A percentile compares a stretch with the other conserved stretches of the same genome.
phyloP scores from a whole-genome alignment of 1,140 invertebrate genomes.

The Macrobrachium rosenbergii region DNA sequence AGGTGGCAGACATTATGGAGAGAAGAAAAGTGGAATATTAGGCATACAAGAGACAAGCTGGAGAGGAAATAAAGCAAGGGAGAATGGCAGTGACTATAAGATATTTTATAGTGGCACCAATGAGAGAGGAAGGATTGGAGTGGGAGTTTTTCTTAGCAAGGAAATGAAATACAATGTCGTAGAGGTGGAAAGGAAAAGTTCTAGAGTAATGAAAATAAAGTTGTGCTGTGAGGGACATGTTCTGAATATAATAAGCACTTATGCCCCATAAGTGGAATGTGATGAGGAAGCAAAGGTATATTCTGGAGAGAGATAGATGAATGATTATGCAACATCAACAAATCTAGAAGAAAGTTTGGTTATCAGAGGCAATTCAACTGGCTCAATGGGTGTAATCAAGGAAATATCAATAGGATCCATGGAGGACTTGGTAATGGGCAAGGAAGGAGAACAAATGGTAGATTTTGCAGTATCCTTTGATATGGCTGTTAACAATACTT shows the following conservation, averaged over 20 bases:
- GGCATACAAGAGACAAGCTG: slow-evolving; percentile 16
- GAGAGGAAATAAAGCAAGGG: slow-evolving; percentile 10
- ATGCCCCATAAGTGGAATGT: background rate
- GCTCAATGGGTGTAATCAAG: background rate
- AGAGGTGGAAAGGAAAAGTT: background rate
- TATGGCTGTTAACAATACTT: background rate
- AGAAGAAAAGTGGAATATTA: background rate
- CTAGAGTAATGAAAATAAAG: background rate
- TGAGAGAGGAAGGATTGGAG: background rate
- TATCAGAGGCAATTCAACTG: too few species aligned
- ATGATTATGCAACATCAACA: too few species aligned
- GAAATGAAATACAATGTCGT: background rate
- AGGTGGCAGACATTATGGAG: slow-evolving; percentile 3
- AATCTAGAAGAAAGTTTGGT: too few species aligned
- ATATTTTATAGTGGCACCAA: background rate
- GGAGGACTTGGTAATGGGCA: background rate
- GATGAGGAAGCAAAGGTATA: background rate
- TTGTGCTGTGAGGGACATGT: background rate
- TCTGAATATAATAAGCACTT: background rate
- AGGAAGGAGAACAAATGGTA: background rate
- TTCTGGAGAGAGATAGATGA: background rate
- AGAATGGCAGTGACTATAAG: background rate
- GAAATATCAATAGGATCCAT: background rate
- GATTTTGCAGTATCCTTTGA: slow-evolving; percentile 17
- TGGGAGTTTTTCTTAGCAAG: background rate